Percentiles rank a stretch among this genome's conserved stretches.
phyloP scores from a whole-genome alignment of 1,140 invertebrate genomes.

The Zophobas atratus region DNA sequence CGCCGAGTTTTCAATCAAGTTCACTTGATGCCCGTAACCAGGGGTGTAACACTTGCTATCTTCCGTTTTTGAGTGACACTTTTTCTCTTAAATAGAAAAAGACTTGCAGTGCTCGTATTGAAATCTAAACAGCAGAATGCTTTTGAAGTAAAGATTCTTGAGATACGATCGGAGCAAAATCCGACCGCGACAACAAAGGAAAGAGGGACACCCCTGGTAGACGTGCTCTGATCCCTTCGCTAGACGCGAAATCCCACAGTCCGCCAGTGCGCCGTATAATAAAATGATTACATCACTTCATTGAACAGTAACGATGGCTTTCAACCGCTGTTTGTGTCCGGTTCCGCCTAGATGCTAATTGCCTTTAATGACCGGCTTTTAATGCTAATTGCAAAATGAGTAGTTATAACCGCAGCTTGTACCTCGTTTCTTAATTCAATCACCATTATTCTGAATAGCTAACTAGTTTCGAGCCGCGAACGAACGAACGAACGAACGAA shows the following conservation, averaged over 20 bases:
- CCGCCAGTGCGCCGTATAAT: constrained; percentile 59
- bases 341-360: constrained; percentile 57
- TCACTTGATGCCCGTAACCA: constrained; percentile 65
- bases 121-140: constrained; percentile 59
- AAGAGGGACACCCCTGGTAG: constrained; percentile 55
- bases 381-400: constrained; percentile 61
- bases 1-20: constrained; percentile 67
- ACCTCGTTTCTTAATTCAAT: constrained; percentile 56
- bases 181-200: constrained; percentile 56
- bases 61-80: constrained; percentile 55
- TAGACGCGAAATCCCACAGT: constrained; percentile 61
- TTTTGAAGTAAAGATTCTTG: constrained; percentile 58
- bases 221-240: constrained; percentile 59
- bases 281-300: constrained; percentile 65
- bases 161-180: constrained; percentile 55
- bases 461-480: constrained; percentile 54
- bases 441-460: constrained; percentile 59
- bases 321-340: constrained; percentile 60
- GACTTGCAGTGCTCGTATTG: constrained; percentile 52
- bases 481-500: neutral
- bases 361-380: constrained; percentile 60
- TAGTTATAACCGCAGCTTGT: constrained; percentile 54
- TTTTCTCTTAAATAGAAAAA: constrained; percentile 58
- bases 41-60: constrained; percentile 61
- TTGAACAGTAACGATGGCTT: constrained; percentile 63